Percentiles rank a stretch among this genome's conserved stretches.
These are phyloP conservation scores for Labrus mixtus DNA, from an alignment of 2,113 vertebrate genomes.

Conservation along the genomic window DNA sequence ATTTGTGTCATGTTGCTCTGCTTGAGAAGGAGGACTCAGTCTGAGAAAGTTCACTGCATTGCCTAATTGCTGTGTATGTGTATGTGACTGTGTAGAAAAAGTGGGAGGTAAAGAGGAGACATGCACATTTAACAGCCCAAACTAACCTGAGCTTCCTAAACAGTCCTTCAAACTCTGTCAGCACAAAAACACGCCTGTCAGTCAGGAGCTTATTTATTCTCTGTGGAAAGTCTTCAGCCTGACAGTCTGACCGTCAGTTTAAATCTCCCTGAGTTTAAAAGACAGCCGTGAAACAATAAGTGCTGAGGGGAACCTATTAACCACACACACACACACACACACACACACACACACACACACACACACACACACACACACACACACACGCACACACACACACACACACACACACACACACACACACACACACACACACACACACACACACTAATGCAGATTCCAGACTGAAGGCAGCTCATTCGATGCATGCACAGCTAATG, in stretches of 20 bases:
- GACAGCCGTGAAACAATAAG: constrained; percentile 61
- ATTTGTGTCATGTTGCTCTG: constrained; percentile 29
- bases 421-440: no score
- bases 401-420: not conserved
- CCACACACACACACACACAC: constrained; percentile 19
- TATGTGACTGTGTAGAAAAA: not conserved
- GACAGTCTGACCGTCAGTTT: constrained; percentile 43
- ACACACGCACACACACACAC: constrained; percentile 4
- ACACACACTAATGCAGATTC: constrained; percentile 17
- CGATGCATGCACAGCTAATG: constrained; percentile 73
- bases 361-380: not conserved
- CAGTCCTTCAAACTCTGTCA: constrained; percentile 29
- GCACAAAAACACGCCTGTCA: constrained; percentile 56
- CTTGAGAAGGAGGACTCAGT: constrained; percentile 23
- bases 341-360: not conserved
- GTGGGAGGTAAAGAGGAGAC: not conserved
- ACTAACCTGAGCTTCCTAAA: constrained; percentile 33
- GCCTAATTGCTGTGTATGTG: constrained; percentile 58
- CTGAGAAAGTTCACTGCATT: constrained; percentile 48
- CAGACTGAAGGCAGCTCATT: constrained; percentile 53
- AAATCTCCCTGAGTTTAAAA: constrained; percentile 36
- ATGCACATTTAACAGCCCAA: constrained; percentile 20
- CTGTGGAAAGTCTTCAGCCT: constrained; percentile 16
- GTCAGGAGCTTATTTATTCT: constrained; percentile 59
- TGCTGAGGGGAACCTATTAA: constrained; percentile 50